Percentiles rank a stretch among this genome's conserved stretches.
Evolutionary conservation across 2,113 vertebrate species (phyloP).

Genomic region (Tinamus guttatus): DNA sequence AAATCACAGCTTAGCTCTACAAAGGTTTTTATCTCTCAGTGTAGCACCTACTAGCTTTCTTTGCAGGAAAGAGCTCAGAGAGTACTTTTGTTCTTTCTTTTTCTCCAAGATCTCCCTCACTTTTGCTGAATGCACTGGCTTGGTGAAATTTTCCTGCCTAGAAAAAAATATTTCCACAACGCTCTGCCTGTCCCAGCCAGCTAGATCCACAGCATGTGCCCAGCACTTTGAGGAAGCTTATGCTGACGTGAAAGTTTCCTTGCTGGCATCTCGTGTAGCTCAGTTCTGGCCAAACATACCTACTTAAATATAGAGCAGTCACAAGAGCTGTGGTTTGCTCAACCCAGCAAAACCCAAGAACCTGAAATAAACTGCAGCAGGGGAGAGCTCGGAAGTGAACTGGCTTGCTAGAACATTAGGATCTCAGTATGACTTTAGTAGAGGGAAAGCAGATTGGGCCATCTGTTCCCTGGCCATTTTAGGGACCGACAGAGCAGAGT

Average conservation of each 20-base stretch:
- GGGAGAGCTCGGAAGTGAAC: accelerated
- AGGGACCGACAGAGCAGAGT: too few species aligned
- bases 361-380: slow-evolving; percentile 3
- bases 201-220: neutral
- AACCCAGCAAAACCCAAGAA: accelerated
- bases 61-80: neutral
- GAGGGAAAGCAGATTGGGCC: neutral
- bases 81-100: neutral
- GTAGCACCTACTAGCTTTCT: neutral
- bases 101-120: neutral
- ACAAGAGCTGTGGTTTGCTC: neutral
- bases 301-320: neutral
- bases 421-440: neutral
- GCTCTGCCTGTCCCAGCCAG: neutral
- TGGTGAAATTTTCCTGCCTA: neutral
- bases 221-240: neutral
- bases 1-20: slow-evolving; percentile 14
- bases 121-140: accelerated
- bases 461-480: neutral
- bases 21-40: neutral
- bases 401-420: accelerated
- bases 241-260: accelerated
- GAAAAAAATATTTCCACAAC: accelerated
- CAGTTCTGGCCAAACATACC: neutral
- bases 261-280: neutral